Conservation (phyloP, 2,888 invertebrate species). For the Pammene aurita region DNA sequence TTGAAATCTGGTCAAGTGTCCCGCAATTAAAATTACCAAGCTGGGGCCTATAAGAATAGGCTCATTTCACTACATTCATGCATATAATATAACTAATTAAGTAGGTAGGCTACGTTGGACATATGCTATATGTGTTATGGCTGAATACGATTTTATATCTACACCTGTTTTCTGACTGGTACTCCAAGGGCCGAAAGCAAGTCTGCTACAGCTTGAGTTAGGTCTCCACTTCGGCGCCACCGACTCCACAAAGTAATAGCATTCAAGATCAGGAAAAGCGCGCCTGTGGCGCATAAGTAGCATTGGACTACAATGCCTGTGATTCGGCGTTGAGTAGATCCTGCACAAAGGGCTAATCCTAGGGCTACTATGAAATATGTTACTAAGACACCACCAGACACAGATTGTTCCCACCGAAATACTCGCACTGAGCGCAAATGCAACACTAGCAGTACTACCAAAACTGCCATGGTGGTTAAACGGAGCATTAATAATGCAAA, state of each 20-base stretch:
- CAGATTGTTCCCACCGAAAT: slow-evolving; percentile 40
- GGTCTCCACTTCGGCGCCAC: slow-evolving; percentile 31
- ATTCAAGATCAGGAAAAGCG: slow-evolving; percentile 26
- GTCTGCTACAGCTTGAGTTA: slow-evolving; percentile 38
- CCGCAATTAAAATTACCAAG: too few species aligned
- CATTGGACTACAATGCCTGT: slow-evolving; percentile 26
- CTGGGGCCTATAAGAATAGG: too few species aligned
- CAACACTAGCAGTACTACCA: slow-evolving; percentile 25
- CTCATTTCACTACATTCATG: too few species aligned
- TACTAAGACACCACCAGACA: slow-evolving; percentile 31
- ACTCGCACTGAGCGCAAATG: slow-evolving; percentile 37
- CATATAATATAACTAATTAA: too few species aligned
- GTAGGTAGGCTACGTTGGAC: too few species aligned
- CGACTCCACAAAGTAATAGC: slow-evolving; percentile 33
- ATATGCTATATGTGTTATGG: too few species aligned
- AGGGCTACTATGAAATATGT: slow-evolving; percentile 22
- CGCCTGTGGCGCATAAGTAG: slow-evolving; percentile 34
- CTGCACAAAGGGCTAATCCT: slow-evolving; percentile 31
- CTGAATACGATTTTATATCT: not conserved
- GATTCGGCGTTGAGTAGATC: slow-evolving; percentile 2
- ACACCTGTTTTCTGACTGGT: slow-evolving; percentile 35
- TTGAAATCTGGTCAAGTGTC: too few species aligned
- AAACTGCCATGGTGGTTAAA: slow-evolving; percentile 17
- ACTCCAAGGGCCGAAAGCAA: slow-evolving; percentile 39
- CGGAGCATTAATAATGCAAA: slow-evolving; percentile 24